Conservation (phyloP, 2,888 invertebrate species). For the Limenitis camilla region DNA sequence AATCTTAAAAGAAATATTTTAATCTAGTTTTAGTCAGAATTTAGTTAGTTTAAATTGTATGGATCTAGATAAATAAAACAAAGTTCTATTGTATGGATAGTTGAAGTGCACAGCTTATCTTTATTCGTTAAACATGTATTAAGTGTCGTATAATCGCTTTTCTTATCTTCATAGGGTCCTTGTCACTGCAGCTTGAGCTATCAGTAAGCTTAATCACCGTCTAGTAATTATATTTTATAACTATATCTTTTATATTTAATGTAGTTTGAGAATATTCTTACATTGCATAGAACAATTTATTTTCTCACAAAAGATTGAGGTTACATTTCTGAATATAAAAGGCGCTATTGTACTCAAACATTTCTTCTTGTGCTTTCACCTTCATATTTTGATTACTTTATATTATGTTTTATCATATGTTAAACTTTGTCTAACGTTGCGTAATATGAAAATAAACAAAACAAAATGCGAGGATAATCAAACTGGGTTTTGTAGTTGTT, state of each 20-base stretch:
- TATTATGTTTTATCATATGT: too few species aligned
- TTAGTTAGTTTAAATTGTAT: too few species aligned
- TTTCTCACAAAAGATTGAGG: too few species aligned
- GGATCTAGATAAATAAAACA: too few species aligned
- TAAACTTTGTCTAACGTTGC: background rate
- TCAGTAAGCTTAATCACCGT: constrained; percentile 7
- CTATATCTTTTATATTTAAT: too few species aligned
- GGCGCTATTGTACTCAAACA: background rate
- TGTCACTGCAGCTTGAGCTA: constrained; percentile 9
- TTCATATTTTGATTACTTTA: background rate
- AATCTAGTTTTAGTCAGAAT: too few species aligned
- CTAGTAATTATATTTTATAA: background rate
- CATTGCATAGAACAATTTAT: too few species aligned
- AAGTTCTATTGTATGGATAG: background rate
- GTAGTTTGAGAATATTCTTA: too few species aligned
- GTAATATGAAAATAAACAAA: background rate
- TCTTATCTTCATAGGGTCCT: constrained; percentile 11
- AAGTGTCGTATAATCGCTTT: constrained; percentile 11
- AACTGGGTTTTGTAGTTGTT: constrained; percentile 1
- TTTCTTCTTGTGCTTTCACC: background rate
- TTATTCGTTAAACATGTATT: constrained; percentile 14
- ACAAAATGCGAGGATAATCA: background rate
- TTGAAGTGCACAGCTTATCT: constrained; percentile 7
- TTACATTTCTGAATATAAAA: background rate
- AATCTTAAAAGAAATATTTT: too few species aligned